Conservation (phyloP, 2,888 invertebrate genomes). For the Ectropis crepuscularia region DNA sequence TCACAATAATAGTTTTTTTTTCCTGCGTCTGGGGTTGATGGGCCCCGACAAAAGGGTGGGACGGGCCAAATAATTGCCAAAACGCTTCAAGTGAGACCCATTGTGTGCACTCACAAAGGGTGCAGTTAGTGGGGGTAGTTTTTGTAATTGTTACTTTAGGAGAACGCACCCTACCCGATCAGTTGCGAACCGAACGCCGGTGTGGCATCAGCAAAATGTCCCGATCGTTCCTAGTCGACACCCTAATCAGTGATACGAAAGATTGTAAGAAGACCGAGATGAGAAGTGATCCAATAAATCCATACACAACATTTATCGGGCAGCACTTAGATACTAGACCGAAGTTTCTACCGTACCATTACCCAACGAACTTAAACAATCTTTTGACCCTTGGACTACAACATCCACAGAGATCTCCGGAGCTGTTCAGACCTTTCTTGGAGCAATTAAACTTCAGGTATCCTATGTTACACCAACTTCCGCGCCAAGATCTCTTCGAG, state of each 20-base stretch:
- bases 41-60: slow-evolving; percentile 83
- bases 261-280: slow-evolving; percentile 70
- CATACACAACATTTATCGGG: slow-evolving; percentile 70
- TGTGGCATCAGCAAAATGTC: slow-evolving; percentile 84
- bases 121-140: slow-evolving; percentile 83
- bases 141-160: slow-evolving; percentile 81
- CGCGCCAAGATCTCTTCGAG: slow-evolving; percentile 69
- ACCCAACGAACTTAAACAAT: slow-evolving; percentile 87
- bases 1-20: slow-evolving; percentile 74
- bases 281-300: slow-evolving; percentile 69
- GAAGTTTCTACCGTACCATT: slow-evolving; percentile 86
- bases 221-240: slow-evolving; percentile 92
- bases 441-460: slow-evolving; percentile 77
- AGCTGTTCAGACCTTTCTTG: slow-evolving; percentile 78
- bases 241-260: slow-evolving; percentile 88
- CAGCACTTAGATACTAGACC: slow-evolving; percentile 68
- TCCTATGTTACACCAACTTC: slow-evolving; percentile 72
- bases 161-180: slow-evolving; percentile 64
- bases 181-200: slow-evolving; percentile 65
- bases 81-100: slow-evolving; percentile 82
- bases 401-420: slow-evolving; percentile 75
- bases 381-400: slow-evolving; percentile 87
- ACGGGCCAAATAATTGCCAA: slow-evolving; percentile 83
- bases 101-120: slow-evolving; percentile 83
- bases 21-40: slow-evolving; percentile 77